phyloP scores from a whole-genome alignment of 2,113 vertebrate species.

The Echinops telfairi region DNA sequence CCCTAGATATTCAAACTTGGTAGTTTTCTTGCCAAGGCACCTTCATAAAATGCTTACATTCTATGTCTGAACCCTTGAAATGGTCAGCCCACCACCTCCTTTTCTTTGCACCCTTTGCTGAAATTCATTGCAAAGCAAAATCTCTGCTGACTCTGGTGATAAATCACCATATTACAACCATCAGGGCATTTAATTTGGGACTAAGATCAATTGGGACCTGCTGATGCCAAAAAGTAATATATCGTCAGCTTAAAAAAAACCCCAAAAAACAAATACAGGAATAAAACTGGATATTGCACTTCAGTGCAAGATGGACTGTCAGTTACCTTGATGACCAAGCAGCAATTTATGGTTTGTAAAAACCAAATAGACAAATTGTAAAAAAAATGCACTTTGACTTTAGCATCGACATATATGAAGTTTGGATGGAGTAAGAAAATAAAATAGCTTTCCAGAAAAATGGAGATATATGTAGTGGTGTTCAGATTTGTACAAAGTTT shows the following conservation, averaged over 20 bases:
- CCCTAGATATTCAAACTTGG: neutral
- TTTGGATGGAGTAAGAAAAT: constrained; percentile 52
- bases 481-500: neutral
- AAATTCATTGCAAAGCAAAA: constrained; percentile 75
- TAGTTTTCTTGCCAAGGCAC: constrained; percentile 40
- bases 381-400: constrained; percentile 80
- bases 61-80: neutral
- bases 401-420: neutral
- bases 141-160: constrained; percentile 71
- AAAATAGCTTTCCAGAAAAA: neutral
- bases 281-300: constrained; percentile 58
- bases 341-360: constrained; percentile 80
- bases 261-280: constrained; percentile 31
- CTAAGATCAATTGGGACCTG: constrained; percentile 84
- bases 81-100: neutral
- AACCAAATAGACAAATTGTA: constrained; percentile 77
- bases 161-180: constrained; percentile 86
- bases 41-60: constrained; percentile 63
- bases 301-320: constrained; percentile 59
- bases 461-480: neutral
- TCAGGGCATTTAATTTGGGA: constrained; percentile 86
- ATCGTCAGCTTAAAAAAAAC: constrained; percentile 76
- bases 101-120: constrained; percentile 51
- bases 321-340: constrained; percentile 78
- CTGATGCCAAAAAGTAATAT: constrained; percentile 82